These are phyloP conservation scores for Hyles lineata DNA, from an alignment of 2,888 invertebrate genomes.

Conservation along the genomic window DNA sequence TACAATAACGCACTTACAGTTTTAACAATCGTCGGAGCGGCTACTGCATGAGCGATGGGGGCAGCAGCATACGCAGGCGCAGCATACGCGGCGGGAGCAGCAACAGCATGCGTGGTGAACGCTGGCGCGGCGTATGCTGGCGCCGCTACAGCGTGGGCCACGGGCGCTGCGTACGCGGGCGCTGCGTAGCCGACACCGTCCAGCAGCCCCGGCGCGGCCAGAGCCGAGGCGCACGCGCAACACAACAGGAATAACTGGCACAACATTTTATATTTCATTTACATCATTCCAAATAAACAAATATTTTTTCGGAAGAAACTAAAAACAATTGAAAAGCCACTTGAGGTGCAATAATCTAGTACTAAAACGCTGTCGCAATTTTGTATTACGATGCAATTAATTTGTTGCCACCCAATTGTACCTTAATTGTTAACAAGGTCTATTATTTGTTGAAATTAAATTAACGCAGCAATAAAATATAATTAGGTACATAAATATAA, in stretches of 20 bases:
- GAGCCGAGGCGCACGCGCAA: conserved; percentile 70
- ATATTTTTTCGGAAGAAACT: background rate
- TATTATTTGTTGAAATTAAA: background rate
- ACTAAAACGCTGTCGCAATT: too few species aligned
- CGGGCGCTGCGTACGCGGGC: conserved; percentile 41
- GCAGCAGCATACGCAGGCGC: conserved; percentile 40
- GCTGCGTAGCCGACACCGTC: conserved; percentile 52
- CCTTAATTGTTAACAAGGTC: too few species aligned
- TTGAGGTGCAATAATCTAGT: too few species aligned
- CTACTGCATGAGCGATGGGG: conserved; percentile 29
- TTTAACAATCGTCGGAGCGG: conserved; percentile 57
- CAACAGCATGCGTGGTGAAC: conserved; percentile 37
- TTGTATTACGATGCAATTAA: too few species aligned
- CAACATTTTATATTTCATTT: background rate
- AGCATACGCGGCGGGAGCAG: conserved; percentile 49
- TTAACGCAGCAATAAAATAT: background rate
- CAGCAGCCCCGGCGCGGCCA: conserved; percentile 65
- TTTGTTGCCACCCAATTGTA: too few species aligned
- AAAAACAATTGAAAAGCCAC: too few species aligned
- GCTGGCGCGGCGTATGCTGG: conserved; percentile 42
- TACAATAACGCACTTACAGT: conserved; percentile 18
- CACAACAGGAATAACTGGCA: conserved; percentile 68
- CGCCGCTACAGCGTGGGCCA: conserved; percentile 37
- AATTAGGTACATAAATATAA: background rate
- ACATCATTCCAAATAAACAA: background rate